phyloP scores from a whole-genome alignment of 35 echinoderm and acorn worm species.

The Ophioderma brevispina region DNA sequence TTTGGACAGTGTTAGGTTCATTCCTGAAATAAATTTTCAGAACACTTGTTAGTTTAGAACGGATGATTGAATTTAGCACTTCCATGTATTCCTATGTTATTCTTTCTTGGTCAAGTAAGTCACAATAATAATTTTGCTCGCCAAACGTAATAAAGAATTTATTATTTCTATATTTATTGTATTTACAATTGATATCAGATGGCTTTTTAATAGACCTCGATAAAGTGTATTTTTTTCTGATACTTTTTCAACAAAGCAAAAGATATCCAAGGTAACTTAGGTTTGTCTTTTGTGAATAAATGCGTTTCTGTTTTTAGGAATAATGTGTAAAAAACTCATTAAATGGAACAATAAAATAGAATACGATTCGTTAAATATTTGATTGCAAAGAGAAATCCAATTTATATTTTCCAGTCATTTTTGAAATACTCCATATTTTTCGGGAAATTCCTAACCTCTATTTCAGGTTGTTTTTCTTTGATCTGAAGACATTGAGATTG shows the following conservation, averaged over 20 bases:
- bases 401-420: background rate
- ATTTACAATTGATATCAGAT: background rate
- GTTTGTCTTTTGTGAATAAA: background rate
- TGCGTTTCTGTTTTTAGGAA: background rate
- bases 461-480: background rate
- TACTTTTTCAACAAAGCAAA: background rate
- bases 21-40: background rate
- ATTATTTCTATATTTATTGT: background rate
- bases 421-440: background rate
- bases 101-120: background rate
- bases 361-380: background rate
- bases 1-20: too few species aligned
- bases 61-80: conserved; percentile 5
- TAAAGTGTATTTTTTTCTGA: background rate
- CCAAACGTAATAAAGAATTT: background rate
- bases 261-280: background rate
- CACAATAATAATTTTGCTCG: conserved; percentile 1
- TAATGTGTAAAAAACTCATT: background rate
- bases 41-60: background rate
- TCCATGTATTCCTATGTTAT: conserved; percentile 6
- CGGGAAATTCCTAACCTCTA: background rate
- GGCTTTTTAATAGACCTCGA: background rate
- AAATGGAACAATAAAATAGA: background rate
- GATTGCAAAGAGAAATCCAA: background rate
- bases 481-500: background rate